These are phyloP conservation scores for Papilio elwesi DNA, from an alignment of 2,888 invertebrate genomes.

Conservation along the genomic window DNA sequence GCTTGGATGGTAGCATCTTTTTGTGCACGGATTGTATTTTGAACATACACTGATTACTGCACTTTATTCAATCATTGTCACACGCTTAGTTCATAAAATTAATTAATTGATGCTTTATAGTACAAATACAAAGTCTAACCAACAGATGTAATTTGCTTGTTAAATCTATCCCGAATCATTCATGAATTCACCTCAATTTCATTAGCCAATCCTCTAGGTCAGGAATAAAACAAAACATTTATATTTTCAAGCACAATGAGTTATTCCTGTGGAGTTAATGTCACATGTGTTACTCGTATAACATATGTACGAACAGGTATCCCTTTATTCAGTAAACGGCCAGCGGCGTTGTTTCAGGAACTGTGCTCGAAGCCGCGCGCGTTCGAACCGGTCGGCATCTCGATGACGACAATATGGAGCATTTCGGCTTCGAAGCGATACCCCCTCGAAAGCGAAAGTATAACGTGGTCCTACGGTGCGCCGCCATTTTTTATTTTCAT, in stretches of 20 bases:
- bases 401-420: slow-evolving; percentile 65
- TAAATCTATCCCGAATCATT: too few species aligned
- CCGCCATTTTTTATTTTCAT: slow-evolving; percentile 75
- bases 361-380: slow-evolving; percentile 40
- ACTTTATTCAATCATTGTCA: too few species aligned
- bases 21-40: too few species aligned
- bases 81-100: too few species aligned
- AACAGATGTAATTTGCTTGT: too few species aligned
- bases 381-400: slow-evolving; percentile 49
- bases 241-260: slow-evolving; percentile 6
- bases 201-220: neutral
- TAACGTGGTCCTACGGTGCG: slow-evolving; percentile 77
- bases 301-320: neutral
- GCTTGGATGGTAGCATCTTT: too few species aligned
- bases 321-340: neutral
- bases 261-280: neutral
- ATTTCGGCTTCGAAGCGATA: slow-evolving; percentile 64
- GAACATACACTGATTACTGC: too few species aligned
- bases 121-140: too few species aligned
- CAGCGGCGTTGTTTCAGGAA: slow-evolving; percentile 47
- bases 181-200: too few species aligned
- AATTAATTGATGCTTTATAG: too few species aligned
- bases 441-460: slow-evolving; percentile 83
- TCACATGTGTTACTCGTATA: neutral
- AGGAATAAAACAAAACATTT: neutral